phyloP scores from a whole-genome alignment of 2,797 vertebrate genomes.

The Sciaenops ocellatus region DNA sequence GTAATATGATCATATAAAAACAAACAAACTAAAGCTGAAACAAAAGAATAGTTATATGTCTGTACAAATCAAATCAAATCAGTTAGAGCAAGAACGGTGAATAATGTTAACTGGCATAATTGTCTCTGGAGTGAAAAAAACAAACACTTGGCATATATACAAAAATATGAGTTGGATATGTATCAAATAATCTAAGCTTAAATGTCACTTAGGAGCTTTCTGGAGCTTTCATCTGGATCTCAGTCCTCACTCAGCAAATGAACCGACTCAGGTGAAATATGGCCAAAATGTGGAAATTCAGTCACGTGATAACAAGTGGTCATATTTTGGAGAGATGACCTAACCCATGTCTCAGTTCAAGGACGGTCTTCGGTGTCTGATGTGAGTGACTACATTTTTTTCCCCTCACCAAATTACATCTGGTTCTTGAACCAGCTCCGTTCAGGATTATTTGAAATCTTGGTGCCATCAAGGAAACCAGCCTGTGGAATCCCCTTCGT shows the following conservation, averaged over 20 bases:
- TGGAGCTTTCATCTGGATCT: background rate
- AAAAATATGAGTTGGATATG: conserved; percentile 4
- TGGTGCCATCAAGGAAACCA: no score
- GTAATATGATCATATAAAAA: conserved; percentile 14
- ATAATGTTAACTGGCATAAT: background rate
- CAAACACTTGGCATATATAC: conserved; percentile 1
- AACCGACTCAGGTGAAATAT: background rate
- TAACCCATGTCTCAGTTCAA: background rate
- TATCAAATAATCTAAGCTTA: background rate
- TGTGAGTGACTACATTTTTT: background rate
- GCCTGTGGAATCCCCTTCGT: no score
- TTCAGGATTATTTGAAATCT: no score
- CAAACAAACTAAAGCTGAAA: conserved; percentile 14
- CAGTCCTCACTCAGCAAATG: background rate
- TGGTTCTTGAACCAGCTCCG: no score
- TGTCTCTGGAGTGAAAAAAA: conserved; percentile 8
- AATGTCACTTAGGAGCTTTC: background rate
- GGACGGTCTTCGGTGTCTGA: conserved; percentile 5
- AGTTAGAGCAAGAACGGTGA: background rate
- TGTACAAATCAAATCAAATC: background rate
- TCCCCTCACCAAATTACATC: no score
- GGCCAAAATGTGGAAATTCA: background rate
- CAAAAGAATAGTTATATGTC: background rate
- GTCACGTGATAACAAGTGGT: background rate
- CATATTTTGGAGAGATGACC: background rate